phyloP scores from a whole-genome alignment of 2,113 vertebrate genomes.

The Petrocephalus microphthalmus region DNA sequence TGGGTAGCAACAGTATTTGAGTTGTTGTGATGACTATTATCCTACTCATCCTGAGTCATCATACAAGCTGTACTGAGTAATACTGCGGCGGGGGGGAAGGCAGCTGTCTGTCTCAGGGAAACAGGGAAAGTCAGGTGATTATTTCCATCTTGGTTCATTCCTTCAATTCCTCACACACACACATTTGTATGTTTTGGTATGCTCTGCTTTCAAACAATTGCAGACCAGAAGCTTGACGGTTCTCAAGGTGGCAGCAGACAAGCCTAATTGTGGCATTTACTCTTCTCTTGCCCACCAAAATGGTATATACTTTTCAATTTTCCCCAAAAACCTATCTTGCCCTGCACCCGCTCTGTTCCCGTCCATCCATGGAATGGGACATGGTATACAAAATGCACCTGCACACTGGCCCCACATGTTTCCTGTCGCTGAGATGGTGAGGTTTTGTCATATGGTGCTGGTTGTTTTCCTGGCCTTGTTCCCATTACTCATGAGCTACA shows the following conservation, averaged over 20 bases:
- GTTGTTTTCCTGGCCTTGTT: not conserved
- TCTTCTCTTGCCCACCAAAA: not conserved
- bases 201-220: not conserved
- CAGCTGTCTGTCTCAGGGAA: not conserved
- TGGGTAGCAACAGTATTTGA: not conserved
- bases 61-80: not conserved
- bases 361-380: not conserved
- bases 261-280: not conserved
- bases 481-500: not conserved
- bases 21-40: not conserved
- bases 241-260: not conserved
- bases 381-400: not conserved
- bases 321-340: not conserved
- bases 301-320: not conserved
- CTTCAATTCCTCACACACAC: not conserved
- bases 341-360: not conserved
- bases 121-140: not conserved
- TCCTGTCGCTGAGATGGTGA: not conserved
- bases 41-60: not conserved
- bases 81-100: not conserved
- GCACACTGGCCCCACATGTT: not conserved
- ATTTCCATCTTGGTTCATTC: not conserved
- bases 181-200: not conserved
- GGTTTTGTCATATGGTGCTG: not conserved
- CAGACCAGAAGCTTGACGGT: not conserved